A percentile compares a stretch with the other conserved stretches of the same genome.
Conservation (phyloP, 2,113 vertebrate genomes). For the Ivindomyrus marchei region DNA sequence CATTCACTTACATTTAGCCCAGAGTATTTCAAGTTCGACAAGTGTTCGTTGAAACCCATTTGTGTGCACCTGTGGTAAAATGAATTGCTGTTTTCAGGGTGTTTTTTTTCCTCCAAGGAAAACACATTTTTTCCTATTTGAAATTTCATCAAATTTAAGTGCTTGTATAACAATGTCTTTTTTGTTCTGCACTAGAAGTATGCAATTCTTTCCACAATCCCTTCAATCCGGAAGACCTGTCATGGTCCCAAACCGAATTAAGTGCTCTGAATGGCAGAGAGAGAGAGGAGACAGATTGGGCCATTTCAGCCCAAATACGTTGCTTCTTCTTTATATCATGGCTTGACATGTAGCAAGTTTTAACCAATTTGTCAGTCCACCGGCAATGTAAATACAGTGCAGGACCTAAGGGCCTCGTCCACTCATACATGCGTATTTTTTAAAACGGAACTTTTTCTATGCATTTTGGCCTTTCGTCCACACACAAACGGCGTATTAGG, state of each 20-base stretch:
- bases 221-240: neutral
- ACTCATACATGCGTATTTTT: too few species aligned
- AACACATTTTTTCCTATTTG: neutral
- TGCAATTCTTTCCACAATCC: neutral
- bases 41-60: neutral
- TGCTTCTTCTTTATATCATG: neutral
- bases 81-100: neutral
- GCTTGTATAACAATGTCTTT: neutral
- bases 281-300: neutral
- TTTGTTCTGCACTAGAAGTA: neutral
- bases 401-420: too few species aligned
- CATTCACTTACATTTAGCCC: too few species aligned
- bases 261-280: neutral
- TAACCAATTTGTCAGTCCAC: neutral
- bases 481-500: too few species aligned
- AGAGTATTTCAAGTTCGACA: neutral
- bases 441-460: too few species aligned
- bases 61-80: neutral
- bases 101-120: neutral
- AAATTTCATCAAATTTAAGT: neutral
- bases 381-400: neutral
- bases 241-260: neutral
- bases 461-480: too few species aligned
- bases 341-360: neutral
- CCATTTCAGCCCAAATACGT: neutral